phyloP scores from a whole-genome alignment of 2,113 vertebrate genomes.

The Cettia cetti region DNA sequence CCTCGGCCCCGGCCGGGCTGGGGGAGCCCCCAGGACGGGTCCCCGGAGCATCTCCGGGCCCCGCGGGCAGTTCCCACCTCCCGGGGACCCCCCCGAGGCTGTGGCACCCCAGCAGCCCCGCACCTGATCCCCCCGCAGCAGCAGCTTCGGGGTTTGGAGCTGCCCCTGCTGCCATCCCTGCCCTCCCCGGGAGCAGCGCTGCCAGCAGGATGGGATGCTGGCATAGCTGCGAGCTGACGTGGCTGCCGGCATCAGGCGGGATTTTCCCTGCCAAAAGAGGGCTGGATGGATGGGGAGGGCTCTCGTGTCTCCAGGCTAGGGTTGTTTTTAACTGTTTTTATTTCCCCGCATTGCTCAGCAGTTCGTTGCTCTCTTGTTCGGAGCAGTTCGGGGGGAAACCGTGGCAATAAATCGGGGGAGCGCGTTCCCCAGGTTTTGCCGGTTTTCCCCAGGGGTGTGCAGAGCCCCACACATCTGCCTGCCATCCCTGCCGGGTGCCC shows the following conservation, averaged over 20 bases:
- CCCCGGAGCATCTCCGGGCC: not conserved
- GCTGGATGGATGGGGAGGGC: not conserved
- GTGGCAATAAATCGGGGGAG: not conserved
- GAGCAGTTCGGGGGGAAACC: not conserved
- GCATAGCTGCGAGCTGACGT: conserved; percentile 46
- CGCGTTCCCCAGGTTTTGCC: not conserved
- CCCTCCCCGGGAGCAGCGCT: not conserved
- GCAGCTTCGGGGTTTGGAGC: not conserved
- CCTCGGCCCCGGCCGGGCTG: no score
- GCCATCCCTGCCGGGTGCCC: not conserved
- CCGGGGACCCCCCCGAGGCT: accelerated
- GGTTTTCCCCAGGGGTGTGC: not conserved
- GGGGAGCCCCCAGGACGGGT: not conserved
- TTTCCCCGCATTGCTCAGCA: not conserved
- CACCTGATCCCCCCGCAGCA: not conserved
- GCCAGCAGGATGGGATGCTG: conserved; percentile 27
- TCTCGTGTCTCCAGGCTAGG: not conserved
- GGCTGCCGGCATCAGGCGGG: not conserved
- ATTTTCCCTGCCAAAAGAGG: not conserved
- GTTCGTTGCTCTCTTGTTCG: not conserved
- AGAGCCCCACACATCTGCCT: not conserved
- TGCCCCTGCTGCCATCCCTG: not conserved
- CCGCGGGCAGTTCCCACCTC: not conserved
- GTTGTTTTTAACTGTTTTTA: not conserved
- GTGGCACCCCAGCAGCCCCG: not conserved